Base-by-base conservation (phyloP, 2,888 invertebrate species). In the Cephus rjabovi region DNA sequence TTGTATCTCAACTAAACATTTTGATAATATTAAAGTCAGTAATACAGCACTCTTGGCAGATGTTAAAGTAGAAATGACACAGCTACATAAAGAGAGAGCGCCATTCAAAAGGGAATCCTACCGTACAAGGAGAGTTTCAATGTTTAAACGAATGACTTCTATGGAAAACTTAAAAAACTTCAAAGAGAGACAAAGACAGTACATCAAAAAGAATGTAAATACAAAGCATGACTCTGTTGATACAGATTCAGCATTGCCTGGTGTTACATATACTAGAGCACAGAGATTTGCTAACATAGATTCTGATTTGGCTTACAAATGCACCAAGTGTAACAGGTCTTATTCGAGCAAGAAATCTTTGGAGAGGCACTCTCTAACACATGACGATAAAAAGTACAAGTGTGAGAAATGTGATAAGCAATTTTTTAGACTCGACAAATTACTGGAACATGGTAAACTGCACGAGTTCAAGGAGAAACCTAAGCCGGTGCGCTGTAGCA, bases 101-200 rank as follows among this genome's bases (percentile, higher is more conserved):
- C 4, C 71, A 23, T 34, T 33, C 4, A 86, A 83, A 68, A 84
- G 75, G 30, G 86, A 88, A 70, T 73, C 78, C 12, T 81, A 80
- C 35, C 83, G 86, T 77, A 82, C 88, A 1, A 83, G 87, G 71
- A 85, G 86, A 79, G 77, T 85, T 34, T 81, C 85, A 0, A 81
- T 86, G 79, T 90, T 89, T 31, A 89, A 88, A 37, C 82, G 86
- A 77, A 83, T 89, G 23, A 90, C 90, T 1, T 89, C 89, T 1
- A 89, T 89, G 79, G 87, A 89, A 78, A 88, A 86, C 80, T 83
- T 89, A 73, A 87, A 82, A 75, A 88, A 85, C 79, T 79, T 86
- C 69, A 90, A 88, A 79, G 88, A 89, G 77, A 82, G 86, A 30
- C 90, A 90, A 76, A 85, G 89, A 11, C 85, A 86, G 56, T 88